Evolutionary conservation across 2,888 invertebrate species (phyloP).

Genomic region (Ophioninae sp.): DNA sequence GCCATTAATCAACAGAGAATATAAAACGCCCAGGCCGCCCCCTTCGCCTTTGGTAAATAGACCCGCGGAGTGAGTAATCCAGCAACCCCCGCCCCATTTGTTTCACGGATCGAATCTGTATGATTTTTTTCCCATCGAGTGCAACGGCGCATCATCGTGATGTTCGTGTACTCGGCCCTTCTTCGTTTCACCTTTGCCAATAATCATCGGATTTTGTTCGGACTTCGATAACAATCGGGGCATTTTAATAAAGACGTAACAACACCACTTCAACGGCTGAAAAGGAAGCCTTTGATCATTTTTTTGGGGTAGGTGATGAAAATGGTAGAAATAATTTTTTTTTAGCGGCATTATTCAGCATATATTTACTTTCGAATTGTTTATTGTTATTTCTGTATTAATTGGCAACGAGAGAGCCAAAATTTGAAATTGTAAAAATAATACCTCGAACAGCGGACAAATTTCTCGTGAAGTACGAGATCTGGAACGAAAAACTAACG

Average conservation of each 20-base stretch:
- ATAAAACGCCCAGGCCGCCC: conserved; percentile 21
- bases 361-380: no score
- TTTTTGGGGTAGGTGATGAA: no score
- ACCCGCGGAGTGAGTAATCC: conserved; percentile 25
- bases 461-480: no score
- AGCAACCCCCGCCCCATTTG: conserved; percentile 27
- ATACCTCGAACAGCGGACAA: no score
- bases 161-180: neutral
- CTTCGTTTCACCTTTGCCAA: neutral
- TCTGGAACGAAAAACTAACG: no score
- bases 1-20: conserved; percentile 62
- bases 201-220: neutral
- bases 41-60: conserved; percentile 46
- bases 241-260: neutral
- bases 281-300: no score
- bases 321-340: no score
- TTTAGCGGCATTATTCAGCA: no score
- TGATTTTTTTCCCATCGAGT: conserved; percentile 14
- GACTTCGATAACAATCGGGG: neutral
- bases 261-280: no score
- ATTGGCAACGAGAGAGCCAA: no score
- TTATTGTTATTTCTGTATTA: no score
- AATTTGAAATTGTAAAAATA: no score
- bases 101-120: conserved; percentile 23
- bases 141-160: neutral